phyloP scores from a whole-genome alignment of 2,888 invertebrate genomes.

The Cerceris ruficornis region DNA sequence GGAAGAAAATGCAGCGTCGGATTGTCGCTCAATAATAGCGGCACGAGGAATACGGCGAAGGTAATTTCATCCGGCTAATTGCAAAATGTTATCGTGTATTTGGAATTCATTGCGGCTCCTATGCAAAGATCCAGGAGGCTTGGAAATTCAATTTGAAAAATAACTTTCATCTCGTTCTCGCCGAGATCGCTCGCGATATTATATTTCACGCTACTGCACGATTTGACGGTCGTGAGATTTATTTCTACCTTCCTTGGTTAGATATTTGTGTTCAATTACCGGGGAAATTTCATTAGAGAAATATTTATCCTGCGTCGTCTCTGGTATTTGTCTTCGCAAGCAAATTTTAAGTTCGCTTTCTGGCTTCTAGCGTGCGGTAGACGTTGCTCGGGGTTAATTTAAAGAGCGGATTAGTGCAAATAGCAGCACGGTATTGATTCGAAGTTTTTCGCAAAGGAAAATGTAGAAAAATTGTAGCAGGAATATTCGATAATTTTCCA shows the following conservation, averaged over 20 bases:
- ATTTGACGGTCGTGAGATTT: background rate
- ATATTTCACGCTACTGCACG: background rate
- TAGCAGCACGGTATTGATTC: too few relatives aligned
- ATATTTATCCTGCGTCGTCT: background rate
- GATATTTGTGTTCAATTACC: slow-evolving; percentile 1
- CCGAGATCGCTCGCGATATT: background rate
- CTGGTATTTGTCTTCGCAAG: background rate
- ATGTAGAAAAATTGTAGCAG: too few relatives aligned
- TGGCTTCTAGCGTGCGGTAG: background rate
- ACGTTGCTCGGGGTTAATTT: background rate
- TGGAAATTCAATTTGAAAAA: background rate
- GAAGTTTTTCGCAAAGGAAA: too few relatives aligned
- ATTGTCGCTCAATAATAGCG: too few relatives aligned
- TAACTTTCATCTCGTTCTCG: background rate
- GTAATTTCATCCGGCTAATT: too few relatives aligned
- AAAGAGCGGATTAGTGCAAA: too few relatives aligned
- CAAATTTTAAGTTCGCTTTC: background rate
- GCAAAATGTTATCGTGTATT: too few relatives aligned
- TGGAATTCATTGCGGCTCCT: too few relatives aligned
- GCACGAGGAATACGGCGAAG: too few relatives aligned
- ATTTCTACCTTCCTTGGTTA: background rate
- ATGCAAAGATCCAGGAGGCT: too few relatives aligned
- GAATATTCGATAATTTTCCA: too few relatives aligned
- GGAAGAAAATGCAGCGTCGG: too few relatives aligned
- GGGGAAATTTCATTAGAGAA: background rate